These are phyloP conservation scores for Acropternis orthonyx DNA, from an alignment of 2,797 vertebrate species.

Conservation along the genomic window DNA sequence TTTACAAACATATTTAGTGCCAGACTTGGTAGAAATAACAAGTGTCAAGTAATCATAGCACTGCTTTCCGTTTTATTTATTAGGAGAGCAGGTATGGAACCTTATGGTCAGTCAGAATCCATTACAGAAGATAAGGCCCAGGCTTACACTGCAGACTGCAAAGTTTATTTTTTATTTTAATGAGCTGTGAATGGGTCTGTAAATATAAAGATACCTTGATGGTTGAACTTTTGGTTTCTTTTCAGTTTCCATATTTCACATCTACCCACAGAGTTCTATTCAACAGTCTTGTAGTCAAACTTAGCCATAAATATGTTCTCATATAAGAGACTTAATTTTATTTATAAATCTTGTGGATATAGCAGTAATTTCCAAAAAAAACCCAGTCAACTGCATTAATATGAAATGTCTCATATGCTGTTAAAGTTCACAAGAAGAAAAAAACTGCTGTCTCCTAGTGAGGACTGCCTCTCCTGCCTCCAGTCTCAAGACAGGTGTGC, in stretches of 20 bases:
- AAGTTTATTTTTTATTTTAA: neutral
- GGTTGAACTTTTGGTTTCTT: neutral
- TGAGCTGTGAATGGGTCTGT: neutral
- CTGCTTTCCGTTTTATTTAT: neutral
- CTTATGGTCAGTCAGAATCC: neutral
- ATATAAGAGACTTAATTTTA: neutral
- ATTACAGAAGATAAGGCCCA: neutral
- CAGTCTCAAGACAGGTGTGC: neutral
- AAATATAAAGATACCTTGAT: neutral
- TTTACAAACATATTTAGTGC: neutral
- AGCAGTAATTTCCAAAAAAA: neutral
- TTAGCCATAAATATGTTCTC: neutral
- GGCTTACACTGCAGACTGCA: neutral
- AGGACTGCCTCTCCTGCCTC: neutral
- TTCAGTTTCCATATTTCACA: neutral
- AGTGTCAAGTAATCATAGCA: neutral
- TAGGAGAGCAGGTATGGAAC: neutral
- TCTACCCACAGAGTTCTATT: neutral
- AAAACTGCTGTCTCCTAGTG: neutral
- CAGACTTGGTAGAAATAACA: neutral
- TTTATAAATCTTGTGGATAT: neutral
- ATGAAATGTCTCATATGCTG: neutral
- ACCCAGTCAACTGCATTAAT: neutral
- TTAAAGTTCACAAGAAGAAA: neutral
- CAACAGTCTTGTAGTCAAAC: neutral